Base-by-base conservation (phyloP, 2,797 vertebrate genomes). In the Chelon auratus region DNA sequence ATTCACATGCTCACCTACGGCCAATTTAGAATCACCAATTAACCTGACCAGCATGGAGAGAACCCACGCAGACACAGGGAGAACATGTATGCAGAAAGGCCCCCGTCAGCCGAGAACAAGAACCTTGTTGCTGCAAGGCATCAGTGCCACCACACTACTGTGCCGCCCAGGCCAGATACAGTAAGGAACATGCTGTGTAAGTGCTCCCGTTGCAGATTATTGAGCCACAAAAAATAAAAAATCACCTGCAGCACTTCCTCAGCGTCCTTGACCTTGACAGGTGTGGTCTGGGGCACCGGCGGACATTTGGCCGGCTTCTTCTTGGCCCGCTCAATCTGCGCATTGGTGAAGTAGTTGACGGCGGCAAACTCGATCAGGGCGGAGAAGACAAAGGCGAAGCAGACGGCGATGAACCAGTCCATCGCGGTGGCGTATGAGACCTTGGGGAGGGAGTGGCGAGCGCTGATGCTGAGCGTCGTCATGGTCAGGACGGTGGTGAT, bases 351-450 rank as follows among this genome's bases (percentile, higher is more conserved):
- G 93, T 99, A 99, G 93, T 99, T 99, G 73, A 99, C 98, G 52
- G 98, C 98, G 30, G 97, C 98, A 67, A 99, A 99, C 90, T 99
- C 97, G 43, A 99, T 98, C 45, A 99, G 96, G 78, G 98, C 98
- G 7, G 98, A 99, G 93, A 99, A 99, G 82, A 99, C 98, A 52
- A 99, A 99, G 83, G 98, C 97, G 72, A 99, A 99, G 89, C 98
- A 99, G 79, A 99, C 97, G 0, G 98, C 97, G 65, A 99, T 99
- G 92, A 99, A 99, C 97, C 98, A 99, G 91, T 99, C 98, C 98
- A 99, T 99, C 53, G 98, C 98, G 0, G 98, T 99, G 72, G 98
- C 98, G 4, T 99, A 99, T 3, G 97, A 99, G 67, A 99, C 98
- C 94, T 99, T 99, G 63, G 98, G 98, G 74, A 99, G 93, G 36